A percentile compares a stretch with the other conserved stretches of the same genome.
Conservation (phyloP, 2,888 invertebrate genomes). For the Xestia rhomboidea region DNA sequence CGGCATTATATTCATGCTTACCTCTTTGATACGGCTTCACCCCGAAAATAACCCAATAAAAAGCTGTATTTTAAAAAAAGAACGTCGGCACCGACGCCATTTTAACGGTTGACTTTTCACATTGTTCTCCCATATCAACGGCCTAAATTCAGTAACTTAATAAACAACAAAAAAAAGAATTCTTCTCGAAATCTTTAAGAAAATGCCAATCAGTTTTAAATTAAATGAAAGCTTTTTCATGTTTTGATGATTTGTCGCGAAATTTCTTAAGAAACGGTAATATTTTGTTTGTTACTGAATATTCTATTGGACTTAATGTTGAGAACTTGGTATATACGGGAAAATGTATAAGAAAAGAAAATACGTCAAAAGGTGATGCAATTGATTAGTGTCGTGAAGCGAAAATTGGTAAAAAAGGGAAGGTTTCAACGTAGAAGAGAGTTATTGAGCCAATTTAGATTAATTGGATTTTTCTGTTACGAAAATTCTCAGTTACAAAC, state of each 20-base stretch:
- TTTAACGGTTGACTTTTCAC: slow-evolving; percentile 42
- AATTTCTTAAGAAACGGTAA: slow-evolving; percentile 58
- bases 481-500: slow-evolving; percentile 17
- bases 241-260: slow-evolving; percentile 54
- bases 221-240: slow-evolving; percentile 64
- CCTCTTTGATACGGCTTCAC: neutral
- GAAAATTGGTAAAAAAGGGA: slow-evolving; percentile 36
- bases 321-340: neutral
- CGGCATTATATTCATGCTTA: neutral
- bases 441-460: slow-evolving; percentile 43
- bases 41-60: slow-evolving; percentile 16
- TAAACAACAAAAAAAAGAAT: slow-evolving; percentile 33
- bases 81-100: neutral
- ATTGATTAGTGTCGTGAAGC: slow-evolving; percentile 34
- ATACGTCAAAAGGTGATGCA: slow-evolving; percentile 36
- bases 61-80: slow-evolving; percentile 25
- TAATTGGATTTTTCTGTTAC: slow-evolving; percentile 55
- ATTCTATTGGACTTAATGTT: slow-evolving; percentile 55
- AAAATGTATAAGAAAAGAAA: slow-evolving; percentile 23
- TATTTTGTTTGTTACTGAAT: slow-evolving; percentile 61
- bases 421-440: slow-evolving; percentile 22
- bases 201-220: slow-evolving; percentile 59
- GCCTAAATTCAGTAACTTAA: slow-evolving; percentile 27
- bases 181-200: slow-evolving; percentile 34
- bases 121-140: slow-evolving; percentile 21